phyloP scores from a whole-genome alignment of 2,113 vertebrate species.

The Noturus placidus region DNA sequence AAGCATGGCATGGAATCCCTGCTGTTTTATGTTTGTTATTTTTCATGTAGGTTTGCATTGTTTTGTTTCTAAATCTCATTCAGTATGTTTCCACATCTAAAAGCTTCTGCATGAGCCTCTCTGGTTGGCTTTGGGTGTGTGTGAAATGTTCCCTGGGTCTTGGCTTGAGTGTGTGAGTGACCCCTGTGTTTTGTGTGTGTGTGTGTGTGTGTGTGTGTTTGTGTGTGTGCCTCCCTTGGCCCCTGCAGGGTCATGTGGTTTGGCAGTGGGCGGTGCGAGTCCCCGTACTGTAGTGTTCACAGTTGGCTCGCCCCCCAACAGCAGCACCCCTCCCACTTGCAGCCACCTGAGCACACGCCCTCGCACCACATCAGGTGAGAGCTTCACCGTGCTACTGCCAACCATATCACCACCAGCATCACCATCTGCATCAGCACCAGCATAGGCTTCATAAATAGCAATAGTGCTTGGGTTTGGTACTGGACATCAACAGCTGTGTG shows the following conservation, averaged over 20 bases:
- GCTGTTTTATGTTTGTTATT: neutral
- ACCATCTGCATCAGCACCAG: neutral
- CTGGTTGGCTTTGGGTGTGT: slow-evolving; percentile 34
- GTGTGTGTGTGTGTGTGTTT: neutral
- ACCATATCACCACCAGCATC: neutral
- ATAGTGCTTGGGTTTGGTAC: neutral
- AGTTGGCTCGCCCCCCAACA: slow-evolving; percentile 92
- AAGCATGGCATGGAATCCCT: neutral
- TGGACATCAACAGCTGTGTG: neutral
- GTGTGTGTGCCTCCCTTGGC: slow-evolving; percentile 63
- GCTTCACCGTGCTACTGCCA: neutral
- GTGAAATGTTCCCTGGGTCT: slow-evolving; percentile 39
- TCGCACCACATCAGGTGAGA: slow-evolving; percentile 90
- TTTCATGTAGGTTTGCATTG: slow-evolving; percentile 11
- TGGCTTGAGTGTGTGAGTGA: slow-evolving; percentile 37
- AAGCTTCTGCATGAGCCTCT: slow-evolving; percentile 33
- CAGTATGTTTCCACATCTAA: neutral
- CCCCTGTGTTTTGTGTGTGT: neutral
- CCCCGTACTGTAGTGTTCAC: slow-evolving; percentile 90
- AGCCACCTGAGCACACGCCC: slow-evolving; percentile 85
- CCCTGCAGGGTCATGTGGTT: slow-evolving; percentile 78
- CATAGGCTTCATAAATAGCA: neutral
- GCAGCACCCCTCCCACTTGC: slow-evolving; percentile 84
- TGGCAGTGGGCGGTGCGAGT: slow-evolving; percentile 67
- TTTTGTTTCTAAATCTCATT: neutral